Evolutionary conservation across 2,888 invertebrate species (phyloP).

Genomic region (Mythimna ferrago): DNA sequence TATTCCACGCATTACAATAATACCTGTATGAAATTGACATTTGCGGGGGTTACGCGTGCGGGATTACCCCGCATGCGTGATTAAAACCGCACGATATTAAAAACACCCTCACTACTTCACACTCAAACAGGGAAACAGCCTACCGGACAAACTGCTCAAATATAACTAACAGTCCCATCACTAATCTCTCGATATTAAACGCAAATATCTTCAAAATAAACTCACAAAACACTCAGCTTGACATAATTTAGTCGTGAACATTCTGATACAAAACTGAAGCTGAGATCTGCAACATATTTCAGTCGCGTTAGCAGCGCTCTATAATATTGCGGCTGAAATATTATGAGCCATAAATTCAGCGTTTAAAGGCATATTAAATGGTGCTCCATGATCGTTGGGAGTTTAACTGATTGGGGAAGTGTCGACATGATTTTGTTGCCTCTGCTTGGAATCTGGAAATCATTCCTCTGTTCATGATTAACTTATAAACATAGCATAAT

Average conservation of each 20-base stretch:
- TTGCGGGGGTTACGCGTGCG: too few relatives aligned
- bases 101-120: too few relatives aligned
- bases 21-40: too few relatives aligned
- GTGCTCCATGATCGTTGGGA: slow-evolving; percentile 31
- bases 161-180: background rate
- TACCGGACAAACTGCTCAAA: background rate
- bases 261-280: slow-evolving; percentile 52
- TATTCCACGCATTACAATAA: too few relatives aligned
- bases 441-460: background rate
- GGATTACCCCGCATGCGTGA: too few relatives aligned
- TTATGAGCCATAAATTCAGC: slow-evolving; percentile 49
- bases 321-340: slow-evolving; percentile 51
- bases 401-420: slow-evolving; percentile 24
- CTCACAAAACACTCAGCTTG: background rate
- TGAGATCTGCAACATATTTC: slow-evolving; percentile 57
- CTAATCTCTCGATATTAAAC: background rate
- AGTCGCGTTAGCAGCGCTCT: slow-evolving; percentile 32
- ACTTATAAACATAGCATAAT: too few relatives aligned
- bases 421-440: background rate
- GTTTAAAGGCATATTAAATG: slow-evolving; percentile 57
- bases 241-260: slow-evolving; percentile 48
- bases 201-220: slow-evolving; percentile 30
- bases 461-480: background rate
- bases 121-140: too few relatives aligned
- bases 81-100: too few relatives aligned